Percentiles rank a stretch among this genome's conserved stretches.
These are phyloP conservation scores for Nematopogon swammerdamellus DNA, from an alignment of 2,888 invertebrate genomes.

Conservation along the genomic window DNA sequence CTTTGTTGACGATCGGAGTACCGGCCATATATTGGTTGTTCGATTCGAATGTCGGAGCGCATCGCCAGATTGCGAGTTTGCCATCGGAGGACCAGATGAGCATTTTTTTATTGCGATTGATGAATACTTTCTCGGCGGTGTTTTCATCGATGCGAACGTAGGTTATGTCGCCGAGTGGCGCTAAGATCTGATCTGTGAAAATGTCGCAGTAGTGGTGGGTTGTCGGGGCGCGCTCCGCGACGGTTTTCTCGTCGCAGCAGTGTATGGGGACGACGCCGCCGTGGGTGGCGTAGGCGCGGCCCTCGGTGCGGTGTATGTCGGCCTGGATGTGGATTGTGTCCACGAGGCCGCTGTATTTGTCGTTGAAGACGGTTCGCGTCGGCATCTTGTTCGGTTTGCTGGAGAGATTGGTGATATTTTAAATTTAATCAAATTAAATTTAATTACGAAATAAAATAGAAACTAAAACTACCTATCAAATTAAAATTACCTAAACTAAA, in stretches of 20 bases:
- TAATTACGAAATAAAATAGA: no score
- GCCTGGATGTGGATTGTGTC: conserved; percentile 34
- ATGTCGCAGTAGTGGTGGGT: conserved; percentile 46
- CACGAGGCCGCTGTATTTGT: conserved; percentile 34
- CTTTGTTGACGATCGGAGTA: conserved; percentile 29
- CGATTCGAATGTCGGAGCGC: conserved; percentile 43
- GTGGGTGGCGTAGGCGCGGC: conserved; percentile 27
- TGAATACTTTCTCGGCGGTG: conserved; percentile 44
- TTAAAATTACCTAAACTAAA: no score
- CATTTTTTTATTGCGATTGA: conserved; percentile 39
- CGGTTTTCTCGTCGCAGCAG: conserved; percentile 31
- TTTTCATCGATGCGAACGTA: conserved; percentile 37
- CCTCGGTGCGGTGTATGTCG: conserved; percentile 25
- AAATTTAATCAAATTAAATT: no score
- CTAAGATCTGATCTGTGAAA: conserved; percentile 32
- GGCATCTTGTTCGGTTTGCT: conserved; percentile 19
- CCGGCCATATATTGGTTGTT: conserved; percentile 33
- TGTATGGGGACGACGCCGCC: conserved; percentile 35
- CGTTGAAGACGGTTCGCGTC: conserved; percentile 31
- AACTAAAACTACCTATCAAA: no score
- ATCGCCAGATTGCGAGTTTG: conserved; percentile 37
- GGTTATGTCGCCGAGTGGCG: conserved; percentile 37
- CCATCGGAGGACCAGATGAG: conserved; percentile 36
- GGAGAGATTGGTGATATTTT: no score
- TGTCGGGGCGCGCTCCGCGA: conserved; percentile 16